phyloP scores from a whole-genome alignment of 2,113 vertebrate genomes.

The Malaclemys terrapin region DNA sequence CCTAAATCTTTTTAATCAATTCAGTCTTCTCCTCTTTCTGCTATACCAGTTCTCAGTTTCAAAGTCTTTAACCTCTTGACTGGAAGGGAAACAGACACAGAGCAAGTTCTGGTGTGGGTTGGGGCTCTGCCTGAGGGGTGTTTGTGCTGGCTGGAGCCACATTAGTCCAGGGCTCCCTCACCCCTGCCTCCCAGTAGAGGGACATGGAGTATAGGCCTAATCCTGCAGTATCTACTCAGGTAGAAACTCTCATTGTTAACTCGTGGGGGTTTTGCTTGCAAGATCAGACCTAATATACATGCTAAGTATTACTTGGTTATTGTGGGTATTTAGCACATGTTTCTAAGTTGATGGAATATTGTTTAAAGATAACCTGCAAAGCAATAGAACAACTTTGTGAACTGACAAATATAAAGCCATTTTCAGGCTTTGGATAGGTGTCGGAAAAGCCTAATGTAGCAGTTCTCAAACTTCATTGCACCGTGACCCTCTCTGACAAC shows the following conservation, averaged over 20 bases:
- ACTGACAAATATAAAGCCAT: not conserved
- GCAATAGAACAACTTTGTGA: not conserved
- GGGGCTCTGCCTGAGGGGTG: not conserved
- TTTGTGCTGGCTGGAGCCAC: not conserved
- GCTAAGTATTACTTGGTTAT: not conserved
- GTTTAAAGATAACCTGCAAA: not conserved
- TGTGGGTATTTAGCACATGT: not conserved
- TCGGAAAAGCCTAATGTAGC: not conserved
- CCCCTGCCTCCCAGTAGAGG: fast-evolving
- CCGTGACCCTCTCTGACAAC: no score
- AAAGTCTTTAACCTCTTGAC: not conserved
- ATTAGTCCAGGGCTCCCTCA: not conserved
- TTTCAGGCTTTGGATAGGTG: not conserved
- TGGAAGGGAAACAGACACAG: not conserved
- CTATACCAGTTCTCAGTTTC: fast-evolving
- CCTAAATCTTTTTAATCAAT: not conserved
- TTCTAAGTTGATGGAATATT: not conserved
- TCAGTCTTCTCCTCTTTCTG: not conserved
- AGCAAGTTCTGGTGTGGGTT: not conserved
- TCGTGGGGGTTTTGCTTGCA: not conserved
- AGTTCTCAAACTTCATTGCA: no score
- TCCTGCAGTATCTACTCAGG: not conserved
- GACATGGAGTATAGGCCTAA: not conserved
- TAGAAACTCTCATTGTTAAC: not conserved
- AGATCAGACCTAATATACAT: not conserved